phyloP scores from a whole-genome alignment of 1,140 invertebrate species.

The Drosophila mojavensis region DNA sequence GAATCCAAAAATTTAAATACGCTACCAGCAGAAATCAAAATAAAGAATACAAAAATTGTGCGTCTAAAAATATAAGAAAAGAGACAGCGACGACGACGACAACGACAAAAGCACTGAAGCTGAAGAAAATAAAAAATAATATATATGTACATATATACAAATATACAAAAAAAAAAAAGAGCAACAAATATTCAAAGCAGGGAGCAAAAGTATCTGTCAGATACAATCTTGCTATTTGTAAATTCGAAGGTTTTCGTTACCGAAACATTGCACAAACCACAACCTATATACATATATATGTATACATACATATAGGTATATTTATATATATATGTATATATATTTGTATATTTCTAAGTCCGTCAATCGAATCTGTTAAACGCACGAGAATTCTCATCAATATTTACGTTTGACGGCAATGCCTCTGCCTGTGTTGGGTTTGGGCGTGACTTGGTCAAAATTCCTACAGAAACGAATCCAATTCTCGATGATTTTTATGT shows the following conservation, averaged over 20 bases:
- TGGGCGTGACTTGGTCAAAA: constrained; percentile 28
- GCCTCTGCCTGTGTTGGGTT: neutral
- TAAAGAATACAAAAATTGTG: constrained; percentile 64
- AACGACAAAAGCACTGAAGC: constrained; percentile 36
- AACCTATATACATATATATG: neutral
- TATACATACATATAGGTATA: neutral
- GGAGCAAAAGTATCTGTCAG: constrained; percentile 47
- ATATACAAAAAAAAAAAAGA: constrained; percentile 24
- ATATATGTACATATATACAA: neutral
- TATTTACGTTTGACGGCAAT: constrained; percentile 34
- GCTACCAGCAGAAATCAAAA: constrained; percentile 68
- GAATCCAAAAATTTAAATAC: constrained; percentile 74
- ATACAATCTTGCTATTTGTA: constrained; percentile 70
- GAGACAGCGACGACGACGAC: constrained; percentile 51
- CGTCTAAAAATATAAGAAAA: constrained; percentile 69
- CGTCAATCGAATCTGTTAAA: constrained; percentile 20
- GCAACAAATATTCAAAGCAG: constrained; percentile 57
- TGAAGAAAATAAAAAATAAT: constrained; percentile 16
- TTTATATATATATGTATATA: neutral
- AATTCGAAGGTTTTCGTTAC: constrained; percentile 67
- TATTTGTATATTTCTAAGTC: constrained; percentile 1
- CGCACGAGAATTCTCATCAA: constrained; percentile 39
- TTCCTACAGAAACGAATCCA: constrained; percentile 23
- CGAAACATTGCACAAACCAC: constrained; percentile 3
- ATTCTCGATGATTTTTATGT: constrained; percentile 16